These are phyloP conservation scores for Vidua chalybeata DNA, from an alignment of 2,113 vertebrate species.

Conservation along the genomic window DNA sequence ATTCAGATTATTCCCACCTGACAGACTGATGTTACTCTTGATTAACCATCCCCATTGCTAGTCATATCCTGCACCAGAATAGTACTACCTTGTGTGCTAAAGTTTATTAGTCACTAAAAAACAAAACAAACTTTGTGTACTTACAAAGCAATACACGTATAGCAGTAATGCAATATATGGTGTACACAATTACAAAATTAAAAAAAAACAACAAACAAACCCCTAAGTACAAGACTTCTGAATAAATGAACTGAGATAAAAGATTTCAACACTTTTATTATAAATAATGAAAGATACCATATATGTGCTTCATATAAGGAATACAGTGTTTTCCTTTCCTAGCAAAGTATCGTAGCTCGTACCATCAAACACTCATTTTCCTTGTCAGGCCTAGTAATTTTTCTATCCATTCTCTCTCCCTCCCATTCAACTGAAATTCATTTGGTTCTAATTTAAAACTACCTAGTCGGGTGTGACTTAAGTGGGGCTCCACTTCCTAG, in stretches of 20 bases:
- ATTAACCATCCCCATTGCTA: slow-evolving; percentile 34
- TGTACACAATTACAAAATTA: slow-evolving; percentile 75
- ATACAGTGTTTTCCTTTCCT: slow-evolving; percentile 81
- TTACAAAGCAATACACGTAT: slow-evolving; percentile 76
- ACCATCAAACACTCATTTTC: slow-evolving; percentile 74
- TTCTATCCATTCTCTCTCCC: neutral
- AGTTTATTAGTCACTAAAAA: slow-evolving; percentile 62
- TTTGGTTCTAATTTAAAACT: slow-evolving; percentile 65
- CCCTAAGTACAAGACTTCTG: slow-evolving; percentile 68
- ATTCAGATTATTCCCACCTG: slow-evolving; percentile 47
- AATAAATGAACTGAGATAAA: slow-evolving; percentile 78
- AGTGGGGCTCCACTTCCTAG: slow-evolving; percentile 4
- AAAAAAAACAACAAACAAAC: slow-evolving; percentile 18
- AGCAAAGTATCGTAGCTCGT: slow-evolving; percentile 57
- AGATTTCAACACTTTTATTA: slow-evolving; percentile 77
- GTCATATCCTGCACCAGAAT: slow-evolving; percentile 60
- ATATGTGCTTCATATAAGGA: slow-evolving; percentile 78
- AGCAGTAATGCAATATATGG: slow-evolving; percentile 74
- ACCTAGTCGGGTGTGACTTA: slow-evolving; percentile 42
- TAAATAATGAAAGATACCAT: slow-evolving; percentile 80
- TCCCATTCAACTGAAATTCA: slow-evolving; percentile 18
- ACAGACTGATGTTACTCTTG: slow-evolving; percentile 29
- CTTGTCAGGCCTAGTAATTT: slow-evolving; percentile 46
- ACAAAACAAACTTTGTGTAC: slow-evolving; percentile 68
- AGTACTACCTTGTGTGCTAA: slow-evolving; percentile 54